phyloP scores from a whole-genome alignment of 2,888 invertebrate genomes.

The Hartigia nigra region DNA sequence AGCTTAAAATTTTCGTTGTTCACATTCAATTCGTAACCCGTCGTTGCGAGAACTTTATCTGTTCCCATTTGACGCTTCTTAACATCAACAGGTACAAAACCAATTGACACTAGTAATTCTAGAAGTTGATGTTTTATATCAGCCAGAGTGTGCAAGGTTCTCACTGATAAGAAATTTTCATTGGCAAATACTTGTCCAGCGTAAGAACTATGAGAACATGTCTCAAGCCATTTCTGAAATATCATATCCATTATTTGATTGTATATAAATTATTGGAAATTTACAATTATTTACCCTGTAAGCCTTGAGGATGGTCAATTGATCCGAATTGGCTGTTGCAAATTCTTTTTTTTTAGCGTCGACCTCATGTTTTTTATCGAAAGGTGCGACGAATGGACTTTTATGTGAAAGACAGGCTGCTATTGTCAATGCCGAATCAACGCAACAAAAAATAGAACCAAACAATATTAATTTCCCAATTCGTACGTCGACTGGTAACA shows the following conservation, averaged over 20 bases:
- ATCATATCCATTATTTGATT: background rate
- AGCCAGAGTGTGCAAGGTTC: conserved; percentile 84
- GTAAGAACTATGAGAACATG: conserved; percentile 72
- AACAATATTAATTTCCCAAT: conserved; percentile 94
- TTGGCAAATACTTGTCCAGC: conserved; percentile 84
- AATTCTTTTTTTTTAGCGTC: conserved; percentile 81
- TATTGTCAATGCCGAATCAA: conserved; percentile 92
- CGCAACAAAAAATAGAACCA: conserved; percentile 91
- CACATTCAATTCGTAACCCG: conserved; percentile 76
- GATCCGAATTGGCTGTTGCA: conserved; percentile 86
- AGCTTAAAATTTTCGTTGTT: conserved; percentile 81
- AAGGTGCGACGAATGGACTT: conserved; percentile 81
- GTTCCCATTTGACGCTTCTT: conserved; percentile 69
- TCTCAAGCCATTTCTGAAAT: conserved; percentile 81
- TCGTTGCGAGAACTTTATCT: conserved; percentile 76
- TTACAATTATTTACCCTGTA: conserved; percentile 74
- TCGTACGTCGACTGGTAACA: conserved; percentile 89
- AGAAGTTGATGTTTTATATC: conserved; percentile 88
- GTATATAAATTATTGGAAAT: conserved; percentile 1
- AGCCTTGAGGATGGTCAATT: conserved; percentile 85
- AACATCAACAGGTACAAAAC: conserved; percentile 79
- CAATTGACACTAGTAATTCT: conserved; percentile 80
- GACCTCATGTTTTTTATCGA: conserved; percentile 78
- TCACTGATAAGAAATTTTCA: conserved; percentile 85
- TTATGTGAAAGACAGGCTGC: conserved; percentile 86